A percentile compares a stretch with the other conserved stretches of the same genome.
phyloP scores from a whole-genome alignment of 2,797 vertebrate species.

The Psittacula echo region DNA sequence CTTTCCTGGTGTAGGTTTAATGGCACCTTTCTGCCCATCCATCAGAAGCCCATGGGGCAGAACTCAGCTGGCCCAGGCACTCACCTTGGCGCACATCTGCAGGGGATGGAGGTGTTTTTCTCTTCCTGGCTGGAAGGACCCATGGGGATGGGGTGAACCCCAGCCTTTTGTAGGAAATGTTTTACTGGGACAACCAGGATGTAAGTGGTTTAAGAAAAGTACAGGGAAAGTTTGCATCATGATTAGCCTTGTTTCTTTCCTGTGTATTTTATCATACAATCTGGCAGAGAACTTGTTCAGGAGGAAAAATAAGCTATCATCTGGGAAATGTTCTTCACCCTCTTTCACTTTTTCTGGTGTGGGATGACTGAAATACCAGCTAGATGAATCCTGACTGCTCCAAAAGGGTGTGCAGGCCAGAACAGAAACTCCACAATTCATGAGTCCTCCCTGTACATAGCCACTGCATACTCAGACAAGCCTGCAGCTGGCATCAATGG shows the following conservation, averaged over 20 bases:
- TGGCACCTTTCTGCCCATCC: not conserved
- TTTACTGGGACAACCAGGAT: not conserved
- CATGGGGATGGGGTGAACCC: fast-evolving
- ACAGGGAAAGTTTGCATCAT: not conserved
- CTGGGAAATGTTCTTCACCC: not conserved
- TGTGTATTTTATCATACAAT: not conserved
- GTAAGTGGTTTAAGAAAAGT: not conserved
- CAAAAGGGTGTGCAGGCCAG: fast-evolving
- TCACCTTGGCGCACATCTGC: not conserved
- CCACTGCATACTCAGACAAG: not conserved
- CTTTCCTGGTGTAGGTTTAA: not conserved
- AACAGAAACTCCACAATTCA: not conserved
- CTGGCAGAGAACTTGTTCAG: not conserved
- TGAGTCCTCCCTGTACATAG: fast-evolving
- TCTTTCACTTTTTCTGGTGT: not conserved
- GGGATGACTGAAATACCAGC: not conserved
- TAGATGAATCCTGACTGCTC: not conserved
- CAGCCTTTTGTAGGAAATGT: not conserved
- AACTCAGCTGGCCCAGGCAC: not conserved
- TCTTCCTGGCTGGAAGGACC: not conserved
- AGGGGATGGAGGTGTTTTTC: not conserved
- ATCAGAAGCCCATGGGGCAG: not conserved
- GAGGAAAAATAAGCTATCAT: not conserved
- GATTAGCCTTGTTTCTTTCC: not conserved
- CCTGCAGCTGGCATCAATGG: not conserved